Conservation (phyloP, 2,888 invertebrate species). For the Dicranocentrus wangi region DNA sequence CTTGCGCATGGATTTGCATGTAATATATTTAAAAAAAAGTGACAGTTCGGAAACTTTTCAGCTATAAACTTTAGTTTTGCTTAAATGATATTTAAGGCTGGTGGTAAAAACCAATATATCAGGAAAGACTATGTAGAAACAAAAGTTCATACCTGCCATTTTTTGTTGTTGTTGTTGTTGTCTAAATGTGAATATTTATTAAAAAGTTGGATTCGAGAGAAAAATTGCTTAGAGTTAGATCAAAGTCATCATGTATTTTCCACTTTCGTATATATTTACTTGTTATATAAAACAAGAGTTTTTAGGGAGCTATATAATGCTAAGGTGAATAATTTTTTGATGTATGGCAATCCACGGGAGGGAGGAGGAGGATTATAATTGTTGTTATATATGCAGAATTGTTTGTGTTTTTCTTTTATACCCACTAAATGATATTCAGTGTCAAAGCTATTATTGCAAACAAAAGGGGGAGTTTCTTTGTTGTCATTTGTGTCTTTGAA, state of each 20-base stretch:
- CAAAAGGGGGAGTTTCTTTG: background rate
- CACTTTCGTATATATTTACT: slow-evolving; percentile 25
- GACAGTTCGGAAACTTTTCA: background rate
- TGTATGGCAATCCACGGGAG: background rate
- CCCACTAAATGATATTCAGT: background rate
- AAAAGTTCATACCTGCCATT: slow-evolving; percentile 39
- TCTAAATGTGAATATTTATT: slow-evolving; percentile 25
- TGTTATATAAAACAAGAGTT: slow-evolving; percentile 3
- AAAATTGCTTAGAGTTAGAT: slow-evolving; percentile 12
- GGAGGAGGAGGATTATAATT: background rate
- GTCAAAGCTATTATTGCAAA: background rate
- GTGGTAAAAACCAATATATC: slow-evolving; percentile 23
- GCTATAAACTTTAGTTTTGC: background rate
- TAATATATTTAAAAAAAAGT: background rate
- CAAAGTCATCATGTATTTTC: slow-evolving; percentile 27
- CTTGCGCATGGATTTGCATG: slow-evolving; percentile 17
- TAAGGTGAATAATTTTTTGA: slow-evolving; percentile 13
- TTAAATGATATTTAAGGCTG: slow-evolving; percentile 20
- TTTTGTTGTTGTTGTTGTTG: slow-evolving; percentile 11
- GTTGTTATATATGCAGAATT: no score
- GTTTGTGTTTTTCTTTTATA: background rate
- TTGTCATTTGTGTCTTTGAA: background rate
- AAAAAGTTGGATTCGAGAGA: background rate
- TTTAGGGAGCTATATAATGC: background rate
- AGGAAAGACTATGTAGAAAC: slow-evolving; percentile 35